phyloP scores from a whole-genome alignment of 1,140 invertebrate species.

The Gonioctena quinquepunctata region DNA sequence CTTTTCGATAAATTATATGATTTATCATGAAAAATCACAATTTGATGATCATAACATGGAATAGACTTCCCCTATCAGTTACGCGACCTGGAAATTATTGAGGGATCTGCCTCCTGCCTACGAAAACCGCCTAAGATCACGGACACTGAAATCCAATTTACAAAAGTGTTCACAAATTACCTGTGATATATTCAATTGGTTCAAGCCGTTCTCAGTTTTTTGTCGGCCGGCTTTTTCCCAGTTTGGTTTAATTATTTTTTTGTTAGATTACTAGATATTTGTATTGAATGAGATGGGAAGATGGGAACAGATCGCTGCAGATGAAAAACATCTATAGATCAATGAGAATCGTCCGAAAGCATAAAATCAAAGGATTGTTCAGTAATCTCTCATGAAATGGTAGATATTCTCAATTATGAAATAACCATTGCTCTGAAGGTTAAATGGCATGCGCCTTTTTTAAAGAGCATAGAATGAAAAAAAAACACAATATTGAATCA shows the following conservation, averaged over 20 bases:
- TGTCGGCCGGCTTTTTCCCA: slow-evolving; percentile 8
- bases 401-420: too few relatives aligned
- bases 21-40: too few relatives aligned
- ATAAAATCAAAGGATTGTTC: not conserved
- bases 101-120: too few relatives aligned
- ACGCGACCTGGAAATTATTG: too few relatives aligned
- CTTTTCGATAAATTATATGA: too few relatives aligned
- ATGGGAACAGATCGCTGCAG: not conserved
- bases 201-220: slow-evolving; percentile 8
- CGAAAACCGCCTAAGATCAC: slow-evolving; percentile 23
- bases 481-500: too few relatives aligned
- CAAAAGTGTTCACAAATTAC: slow-evolving; percentile 32
- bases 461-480: too few relatives aligned
- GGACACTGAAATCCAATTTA: slow-evolving; percentile 33
- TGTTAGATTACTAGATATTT: slow-evolving; percentile 2
- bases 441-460: too few relatives aligned
- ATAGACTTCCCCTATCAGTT: too few relatives aligned
- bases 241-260: slow-evolving; percentile 5
- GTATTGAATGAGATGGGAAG: slow-evolving; percentile 1
- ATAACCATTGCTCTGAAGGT: too few relatives aligned
- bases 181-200: slow-evolving; percentile 21
- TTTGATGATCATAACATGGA: too few relatives aligned
- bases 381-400: not conserved
- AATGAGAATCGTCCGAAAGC: not conserved
- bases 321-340: not conserved